phyloP scores from a whole-genome alignment of 2,797 vertebrate species.

The Eupleurogrammus muticus region DNA sequence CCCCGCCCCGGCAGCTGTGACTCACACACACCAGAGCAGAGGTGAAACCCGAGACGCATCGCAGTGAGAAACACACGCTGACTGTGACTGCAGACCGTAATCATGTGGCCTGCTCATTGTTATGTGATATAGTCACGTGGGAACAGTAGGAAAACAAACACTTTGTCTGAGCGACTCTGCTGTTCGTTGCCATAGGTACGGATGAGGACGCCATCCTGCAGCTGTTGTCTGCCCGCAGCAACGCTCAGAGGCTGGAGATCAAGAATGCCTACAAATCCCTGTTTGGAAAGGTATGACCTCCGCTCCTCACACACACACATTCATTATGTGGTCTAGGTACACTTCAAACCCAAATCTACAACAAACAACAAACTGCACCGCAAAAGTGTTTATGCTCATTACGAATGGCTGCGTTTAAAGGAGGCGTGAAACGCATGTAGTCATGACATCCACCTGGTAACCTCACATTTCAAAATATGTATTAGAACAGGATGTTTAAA shows the following conservation, averaged over 20 bases:
- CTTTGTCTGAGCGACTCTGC: slow-evolving; percentile 39
- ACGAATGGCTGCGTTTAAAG: background rate
- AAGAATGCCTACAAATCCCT: slow-evolving; percentile 89
- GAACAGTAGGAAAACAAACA: slow-evolving; percentile 6
- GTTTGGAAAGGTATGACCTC: slow-evolving; percentile 89
- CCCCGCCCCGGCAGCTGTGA: slow-evolving; percentile 51
- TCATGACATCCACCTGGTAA: background rate
- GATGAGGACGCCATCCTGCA: slow-evolving; percentile 91
- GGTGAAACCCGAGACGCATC: slow-evolving; percentile 41
- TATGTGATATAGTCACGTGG: slow-evolving; percentile 10
- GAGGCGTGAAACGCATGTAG: too few species aligned
- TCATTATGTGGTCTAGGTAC: background rate
- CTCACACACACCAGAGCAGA: slow-evolving; percentile 35
- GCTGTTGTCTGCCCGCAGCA: slow-evolving; percentile 89
- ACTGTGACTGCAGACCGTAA: slow-evolving; percentile 14
- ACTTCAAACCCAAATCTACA: background rate
- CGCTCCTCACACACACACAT: background rate
- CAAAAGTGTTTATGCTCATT: background rate
- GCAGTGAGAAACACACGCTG: slow-evolving; percentile 27
- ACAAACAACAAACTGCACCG: background rate
- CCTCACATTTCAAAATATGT: background rate
- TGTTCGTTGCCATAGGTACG: slow-evolving; percentile 84
- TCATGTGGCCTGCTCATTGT: slow-evolving; percentile 34
- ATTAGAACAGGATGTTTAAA: background rate
- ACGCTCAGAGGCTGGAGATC: slow-evolving; percentile 92